Base-by-base conservation (phyloP, 23 tunicate species). In the Styela clava region DNA sequence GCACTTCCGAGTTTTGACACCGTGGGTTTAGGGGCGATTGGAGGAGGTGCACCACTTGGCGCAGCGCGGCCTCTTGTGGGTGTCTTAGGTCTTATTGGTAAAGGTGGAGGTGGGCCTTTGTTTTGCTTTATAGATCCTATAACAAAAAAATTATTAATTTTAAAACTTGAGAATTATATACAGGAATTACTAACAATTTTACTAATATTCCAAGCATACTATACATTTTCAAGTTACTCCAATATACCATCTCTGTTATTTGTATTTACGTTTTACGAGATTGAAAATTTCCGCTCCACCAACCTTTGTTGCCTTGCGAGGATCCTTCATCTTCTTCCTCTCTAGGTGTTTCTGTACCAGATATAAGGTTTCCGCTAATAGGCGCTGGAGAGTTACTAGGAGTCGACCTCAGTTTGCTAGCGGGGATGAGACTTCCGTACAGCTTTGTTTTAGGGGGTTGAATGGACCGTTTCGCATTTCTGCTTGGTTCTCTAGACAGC, bases 1-100 rank as follows among this genome's bases (percentile, higher is more conserved):
- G 56, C 7, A 12, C 56, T 44, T 7, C 56, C 56, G 12, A 44
- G 7, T 44, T 44, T 44, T 44, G 56, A 44, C 12, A 44, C 56
- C 9, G 29, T 79, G 21, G 86, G 86, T 74, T 83, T 83, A 33
- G 86, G 71, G n/a, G 37, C 37, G 35, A 61, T 37, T 23, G 64
- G 72, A 44, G 86, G 86, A 7, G 34, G 33, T n/a, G 12, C n/a
- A 27, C 52, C 34, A n/a, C 18, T 19, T 73, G 61, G 51, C n/a
- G n/a, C n/a, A n/a, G n/a, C n/a, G 7, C 33, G 34, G 23, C 74
- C 82, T 9, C 23, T 72, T 2, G 77, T 61, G 24, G 83, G 83
- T 18, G 74, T 72, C 32, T 74, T 33, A 0, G 69, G 79, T 32
- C 69, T 31, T 1, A 29, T 31, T 9, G 82, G 52, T 26, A 31